Conservation (phyloP, 2,113 vertebrate species). For the Gymnobelideus leadbeateri region DNA sequence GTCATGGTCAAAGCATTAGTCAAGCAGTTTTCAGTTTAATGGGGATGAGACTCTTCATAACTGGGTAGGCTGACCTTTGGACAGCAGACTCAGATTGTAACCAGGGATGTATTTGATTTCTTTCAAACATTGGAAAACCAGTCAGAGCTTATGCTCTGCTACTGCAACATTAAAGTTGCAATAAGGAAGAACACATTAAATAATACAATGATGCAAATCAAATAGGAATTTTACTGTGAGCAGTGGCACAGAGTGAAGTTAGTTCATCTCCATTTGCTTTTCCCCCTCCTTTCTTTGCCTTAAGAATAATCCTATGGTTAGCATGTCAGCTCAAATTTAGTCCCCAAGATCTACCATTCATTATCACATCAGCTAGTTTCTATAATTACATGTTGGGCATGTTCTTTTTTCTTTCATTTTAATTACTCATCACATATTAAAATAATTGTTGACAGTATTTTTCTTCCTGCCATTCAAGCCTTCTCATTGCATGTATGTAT, state of each 20-base stretch:
- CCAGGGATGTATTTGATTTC: not conserved
- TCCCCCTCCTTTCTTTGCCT: not conserved
- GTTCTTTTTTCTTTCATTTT: conserved; percentile 33
- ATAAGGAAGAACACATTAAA: not conserved
- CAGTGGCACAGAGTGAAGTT: not conserved
- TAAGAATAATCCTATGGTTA: not conserved
- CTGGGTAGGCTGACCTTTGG: not conserved
- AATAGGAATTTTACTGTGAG: not conserved
- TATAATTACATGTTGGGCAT: conserved; percentile 34
- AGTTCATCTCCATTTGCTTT: not conserved
- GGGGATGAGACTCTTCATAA: not conserved
- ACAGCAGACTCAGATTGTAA: not conserved
- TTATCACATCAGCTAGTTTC: conserved; percentile 41
- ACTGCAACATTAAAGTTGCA: not conserved
- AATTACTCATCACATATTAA: conserved; percentile 49
- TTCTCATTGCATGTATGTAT: conserved; percentile 15
- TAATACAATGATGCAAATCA: not conserved
- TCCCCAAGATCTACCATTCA: not conserved
- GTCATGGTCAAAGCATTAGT: not conserved
- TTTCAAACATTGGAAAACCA: not conserved
- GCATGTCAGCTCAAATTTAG: conserved; percentile 34
- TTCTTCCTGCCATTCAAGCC: not conserved
- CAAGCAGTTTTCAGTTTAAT: not conserved
- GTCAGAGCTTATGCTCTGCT: not conserved
- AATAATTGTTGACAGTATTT: conserved; percentile 20